phyloP scores from a whole-genome alignment of 2,113 vertebrate species.

The Cercocebus atys region DNA sequence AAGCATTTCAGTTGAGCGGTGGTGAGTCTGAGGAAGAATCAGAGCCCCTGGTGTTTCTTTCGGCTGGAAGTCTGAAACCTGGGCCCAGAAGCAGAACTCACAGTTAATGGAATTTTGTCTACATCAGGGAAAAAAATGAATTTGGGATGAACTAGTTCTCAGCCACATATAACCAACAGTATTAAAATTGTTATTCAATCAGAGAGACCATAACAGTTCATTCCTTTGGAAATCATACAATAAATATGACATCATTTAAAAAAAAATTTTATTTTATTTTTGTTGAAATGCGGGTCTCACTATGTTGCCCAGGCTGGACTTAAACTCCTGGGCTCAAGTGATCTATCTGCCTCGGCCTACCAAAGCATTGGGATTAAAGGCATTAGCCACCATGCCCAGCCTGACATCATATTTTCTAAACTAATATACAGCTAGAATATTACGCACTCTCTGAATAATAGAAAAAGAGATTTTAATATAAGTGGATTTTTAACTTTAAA shows the following conservation, averaged over 20 bases:
- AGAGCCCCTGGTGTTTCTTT: neutral
- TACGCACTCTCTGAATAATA: neutral
- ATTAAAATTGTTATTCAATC: constrained; percentile 50
- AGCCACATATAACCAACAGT: neutral
- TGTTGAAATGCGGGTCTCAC: too few species aligned
- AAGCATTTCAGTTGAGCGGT: neutral
- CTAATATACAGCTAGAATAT: neutral
- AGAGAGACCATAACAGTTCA: neutral
- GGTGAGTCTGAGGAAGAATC: neutral
- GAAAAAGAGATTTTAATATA: neutral
- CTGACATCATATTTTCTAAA: too few species aligned
- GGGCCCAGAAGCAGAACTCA: neutral
- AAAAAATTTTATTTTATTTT: too few species aligned
- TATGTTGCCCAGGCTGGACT: too few species aligned
- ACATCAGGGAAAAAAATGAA: neutral
- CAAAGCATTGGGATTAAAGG: too few species aligned
- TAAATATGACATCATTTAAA: neutral
- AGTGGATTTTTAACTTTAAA: neutral
- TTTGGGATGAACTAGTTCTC: constrained; percentile 35
- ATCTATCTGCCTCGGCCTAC: too few species aligned
- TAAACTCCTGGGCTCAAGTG: too few species aligned
- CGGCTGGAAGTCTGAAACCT: neutral
- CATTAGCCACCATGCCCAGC: too few species aligned
- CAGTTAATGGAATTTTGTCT: neutral
- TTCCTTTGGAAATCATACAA: constrained; percentile 16